These are phyloP conservation scores for Trichogramma pretiosum DNA, from an alignment of 1,140 invertebrate species.

Conservation along the genomic window DNA sequence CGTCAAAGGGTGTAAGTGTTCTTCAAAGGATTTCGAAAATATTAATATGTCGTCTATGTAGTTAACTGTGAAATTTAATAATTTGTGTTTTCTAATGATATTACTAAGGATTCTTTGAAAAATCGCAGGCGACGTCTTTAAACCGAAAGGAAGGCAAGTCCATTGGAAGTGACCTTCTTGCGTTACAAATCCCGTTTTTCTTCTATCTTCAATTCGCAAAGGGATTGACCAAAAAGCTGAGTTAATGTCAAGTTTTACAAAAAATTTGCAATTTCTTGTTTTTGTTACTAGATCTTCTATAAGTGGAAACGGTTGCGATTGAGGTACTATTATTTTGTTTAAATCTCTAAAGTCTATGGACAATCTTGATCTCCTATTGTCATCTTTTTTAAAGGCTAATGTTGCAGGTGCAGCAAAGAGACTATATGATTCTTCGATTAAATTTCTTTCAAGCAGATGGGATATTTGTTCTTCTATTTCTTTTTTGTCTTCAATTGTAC, in stretches of 20 bases:
- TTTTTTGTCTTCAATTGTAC: conserved; percentile 15
- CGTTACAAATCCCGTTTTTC: background rate
- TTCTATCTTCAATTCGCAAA: conserved; percentile 19
- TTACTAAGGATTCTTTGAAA: background rate
- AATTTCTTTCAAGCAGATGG: conserved; percentile 20
- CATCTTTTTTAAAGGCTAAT: too few species aligned
- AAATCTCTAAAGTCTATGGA: conserved; percentile 15
- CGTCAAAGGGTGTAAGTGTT: conserved; percentile 5
- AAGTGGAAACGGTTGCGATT: conserved; percentile 2
- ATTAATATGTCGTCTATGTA: background rate
- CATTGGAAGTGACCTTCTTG: too few species aligned
- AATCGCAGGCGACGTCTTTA: too few species aligned
- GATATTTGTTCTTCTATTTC: conserved; percentile 20
- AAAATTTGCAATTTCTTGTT: conserved; percentile 1
- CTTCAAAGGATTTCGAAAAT: conserved; percentile 7
- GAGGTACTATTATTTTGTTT: background rate
- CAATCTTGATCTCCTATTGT: conserved; percentile 15
- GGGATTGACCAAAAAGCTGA: conserved; percentile 36
- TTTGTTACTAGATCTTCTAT: conserved; percentile 6
- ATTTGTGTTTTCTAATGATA: background rate
- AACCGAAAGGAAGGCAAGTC: too few species aligned
- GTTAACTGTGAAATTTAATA: background rate
- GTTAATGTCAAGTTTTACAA: conserved; percentile 24
- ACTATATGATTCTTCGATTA: conserved; percentile 17
- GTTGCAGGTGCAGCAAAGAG: conserved; percentile 12